Evolutionary conservation across 2,888 invertebrate genomes (phyloP).

Genomic region (Erebia epiphron): DNA sequence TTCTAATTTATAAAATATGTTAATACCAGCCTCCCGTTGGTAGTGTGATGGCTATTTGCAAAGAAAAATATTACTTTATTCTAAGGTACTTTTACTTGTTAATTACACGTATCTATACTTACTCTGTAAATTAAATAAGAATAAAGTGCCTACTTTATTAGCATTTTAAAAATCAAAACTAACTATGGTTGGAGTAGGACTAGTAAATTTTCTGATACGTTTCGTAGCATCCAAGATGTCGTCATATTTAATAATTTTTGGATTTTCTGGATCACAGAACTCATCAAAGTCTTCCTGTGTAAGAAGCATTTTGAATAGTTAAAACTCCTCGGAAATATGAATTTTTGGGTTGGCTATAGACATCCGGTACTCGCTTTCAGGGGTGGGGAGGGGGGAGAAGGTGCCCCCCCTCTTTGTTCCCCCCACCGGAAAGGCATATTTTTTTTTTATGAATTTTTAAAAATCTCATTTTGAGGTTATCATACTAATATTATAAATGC

Average conservation of each 20-base stretch:
- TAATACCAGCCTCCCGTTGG: constrained; percentile 54
- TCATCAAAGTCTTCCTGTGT: constrained; percentile 72
- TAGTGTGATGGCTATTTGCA: constrained; percentile 60
- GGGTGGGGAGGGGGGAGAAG: too few relatives aligned
- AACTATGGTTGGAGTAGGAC: constrained; percentile 61
- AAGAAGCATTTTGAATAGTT: constrained; percentile 6
- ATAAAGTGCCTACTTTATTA: not conserved
- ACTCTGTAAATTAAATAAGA: too few relatives aligned
- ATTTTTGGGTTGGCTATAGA: too few relatives aligned
- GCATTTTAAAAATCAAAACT: constrained; percentile 38
- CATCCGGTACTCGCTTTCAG: too few relatives aligned
- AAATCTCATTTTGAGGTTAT: too few relatives aligned
- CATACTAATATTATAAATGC: too few relatives aligned
- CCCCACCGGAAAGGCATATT: too few relatives aligned
- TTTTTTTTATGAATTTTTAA: too few relatives aligned
- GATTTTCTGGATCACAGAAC: constrained; percentile 69
- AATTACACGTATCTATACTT: not conserved
- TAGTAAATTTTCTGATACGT: constrained; percentile 49
- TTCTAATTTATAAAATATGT: constrained; percentile 46
- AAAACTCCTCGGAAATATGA: not conserved
- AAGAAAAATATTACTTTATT: constrained; percentile 14
- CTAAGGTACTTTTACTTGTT: not conserved
- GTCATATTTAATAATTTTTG: constrained; percentile 55
- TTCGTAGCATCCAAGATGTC: constrained; percentile 57
- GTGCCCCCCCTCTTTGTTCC: too few relatives aligned